phyloP scores from a whole-genome alignment of 2,888 invertebrate genomes.

The Nomada flava region DNA sequence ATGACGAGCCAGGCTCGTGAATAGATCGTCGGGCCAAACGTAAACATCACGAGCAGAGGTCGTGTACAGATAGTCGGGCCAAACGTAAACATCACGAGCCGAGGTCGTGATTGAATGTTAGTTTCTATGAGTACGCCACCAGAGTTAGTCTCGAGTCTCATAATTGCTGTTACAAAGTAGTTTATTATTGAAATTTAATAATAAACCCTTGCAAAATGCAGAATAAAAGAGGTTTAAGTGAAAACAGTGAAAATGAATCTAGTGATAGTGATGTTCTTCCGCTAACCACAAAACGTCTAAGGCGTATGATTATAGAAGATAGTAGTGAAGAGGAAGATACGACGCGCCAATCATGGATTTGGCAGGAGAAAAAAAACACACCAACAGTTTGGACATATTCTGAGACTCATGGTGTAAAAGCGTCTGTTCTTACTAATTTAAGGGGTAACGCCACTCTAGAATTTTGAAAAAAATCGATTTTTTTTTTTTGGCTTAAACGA shows the following conservation, averaged over 20 bases:
- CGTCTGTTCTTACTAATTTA: too few species aligned
- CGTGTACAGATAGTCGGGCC: constrained; percentile 14
- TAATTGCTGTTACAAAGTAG: constrained; percentile 44
- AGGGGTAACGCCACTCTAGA: too few species aligned
- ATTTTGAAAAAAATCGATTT: too few species aligned
- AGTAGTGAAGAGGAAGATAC: constrained; percentile 24
- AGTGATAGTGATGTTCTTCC: background rate
- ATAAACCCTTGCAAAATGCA: constrained; percentile 41
- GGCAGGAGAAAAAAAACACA: constrained; percentile 23
- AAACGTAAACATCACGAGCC: constrained; percentile 18
- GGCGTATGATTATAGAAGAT: constrained; percentile 15
- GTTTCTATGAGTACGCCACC: constrained; percentile 21
- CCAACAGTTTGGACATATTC: constrained; percentile 51
- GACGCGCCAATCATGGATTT: constrained; percentile 10
- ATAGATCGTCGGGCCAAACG: constrained; percentile 14
- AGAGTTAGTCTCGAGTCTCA: constrained; percentile 45
- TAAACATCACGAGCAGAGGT: constrained; percentile 6
- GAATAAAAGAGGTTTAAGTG: constrained; percentile 18
- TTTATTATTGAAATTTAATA: constrained; percentile 41
- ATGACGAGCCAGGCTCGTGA: constrained; percentile 32
- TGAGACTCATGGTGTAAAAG: background rate
- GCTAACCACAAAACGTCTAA: background rate
- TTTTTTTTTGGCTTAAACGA: too few species aligned
- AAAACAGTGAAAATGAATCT: constrained; percentile 14
- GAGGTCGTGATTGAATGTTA: constrained; percentile 13